phyloP scores from a whole-genome alignment of 2,888 invertebrate genomes.

The Diplazon laetatorius region DNA sequence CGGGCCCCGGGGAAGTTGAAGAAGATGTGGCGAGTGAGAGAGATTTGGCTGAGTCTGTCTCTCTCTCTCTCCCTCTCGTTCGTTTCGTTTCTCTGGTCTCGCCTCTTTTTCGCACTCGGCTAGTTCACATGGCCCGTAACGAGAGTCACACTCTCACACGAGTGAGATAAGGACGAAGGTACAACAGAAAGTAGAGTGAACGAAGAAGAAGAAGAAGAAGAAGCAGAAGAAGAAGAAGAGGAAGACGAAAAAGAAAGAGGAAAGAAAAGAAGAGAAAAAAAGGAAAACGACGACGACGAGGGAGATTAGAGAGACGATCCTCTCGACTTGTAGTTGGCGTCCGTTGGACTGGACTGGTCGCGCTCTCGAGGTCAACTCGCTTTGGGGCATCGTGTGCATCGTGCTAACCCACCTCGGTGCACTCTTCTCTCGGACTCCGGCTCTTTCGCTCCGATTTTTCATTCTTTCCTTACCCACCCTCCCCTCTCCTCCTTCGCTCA shows the following conservation, averaged over 20 bases:
- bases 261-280: conserved; percentile 48
- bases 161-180: conserved; percentile 35
- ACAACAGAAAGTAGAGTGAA: no score
- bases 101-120: conserved; percentile 27
- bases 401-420: conserved; percentile 76
- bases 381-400: conserved; percentile 81
- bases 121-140: conserved; percentile 15
- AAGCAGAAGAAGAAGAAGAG: conserved; percentile 74
- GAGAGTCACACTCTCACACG: conserved; percentile 21
- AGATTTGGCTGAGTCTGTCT: conserved; percentile 57
- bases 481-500: conserved; percentile 31
- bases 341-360: conserved; percentile 68
- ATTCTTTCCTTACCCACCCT: conserved; percentile 36
- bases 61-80: no score
- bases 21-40: conserved; percentile 45
- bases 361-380: conserved; percentile 80
- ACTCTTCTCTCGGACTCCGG: conserved; percentile 24
- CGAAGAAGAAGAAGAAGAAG: conserved; percentile 55
- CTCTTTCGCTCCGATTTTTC: conserved; percentile 56
- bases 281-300: conserved; percentile 65
- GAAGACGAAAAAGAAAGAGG: conserved; percentile 68
- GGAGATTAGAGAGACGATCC: conserved; percentile 76
- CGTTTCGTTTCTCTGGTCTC: conserved; percentile 26
- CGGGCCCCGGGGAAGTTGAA: not conserved
- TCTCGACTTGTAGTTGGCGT: conserved; percentile 66